A percentile compares a stretch with the other conserved stretches of the same genome.
phyloP scores from a whole-genome alignment of 2,113 vertebrate species.

The Entosphenus tridentatus region DNA sequence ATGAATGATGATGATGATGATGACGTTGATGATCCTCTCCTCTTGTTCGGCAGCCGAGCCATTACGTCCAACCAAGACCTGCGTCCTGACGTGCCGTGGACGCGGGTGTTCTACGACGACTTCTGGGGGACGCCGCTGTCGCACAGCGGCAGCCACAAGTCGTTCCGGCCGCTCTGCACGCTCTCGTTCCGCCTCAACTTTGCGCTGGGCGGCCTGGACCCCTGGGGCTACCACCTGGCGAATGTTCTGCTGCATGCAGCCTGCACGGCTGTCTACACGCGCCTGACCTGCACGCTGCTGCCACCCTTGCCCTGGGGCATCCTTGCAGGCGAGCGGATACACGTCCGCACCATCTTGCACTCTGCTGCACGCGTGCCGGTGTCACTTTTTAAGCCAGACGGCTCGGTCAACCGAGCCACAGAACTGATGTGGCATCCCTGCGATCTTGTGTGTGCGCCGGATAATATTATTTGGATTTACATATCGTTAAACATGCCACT shows the following conservation, averaged over 20 bases:
- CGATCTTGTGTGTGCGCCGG: too few species aligned
- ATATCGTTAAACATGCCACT: too few species aligned
- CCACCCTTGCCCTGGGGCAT: constrained; percentile 66
- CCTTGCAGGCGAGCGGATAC: constrained; percentile 20
- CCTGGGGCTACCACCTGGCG: constrained; percentile 80
- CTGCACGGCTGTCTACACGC: constrained; percentile 62
- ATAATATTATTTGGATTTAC: too few species aligned
- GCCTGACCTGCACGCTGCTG: constrained; percentile 55
- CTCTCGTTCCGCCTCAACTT: constrained; percentile 89
- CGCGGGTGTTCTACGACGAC: constrained; percentile 86
- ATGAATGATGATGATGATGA: too few species aligned
- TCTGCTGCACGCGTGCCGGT: too few species aligned
- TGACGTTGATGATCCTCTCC: too few species aligned
- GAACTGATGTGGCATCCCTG: too few species aligned
- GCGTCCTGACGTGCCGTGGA: constrained; percentile 83
- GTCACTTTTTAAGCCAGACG: too few species aligned
- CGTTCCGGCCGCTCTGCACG: constrained; percentile 79
- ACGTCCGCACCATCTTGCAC: too few species aligned
- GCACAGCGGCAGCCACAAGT: constrained; percentile 96
- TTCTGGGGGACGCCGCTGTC: constrained; percentile 95
- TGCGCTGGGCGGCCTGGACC: constrained; percentile 56
- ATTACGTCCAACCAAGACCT: constrained; percentile 99
- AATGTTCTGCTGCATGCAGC: constrained; percentile 58
- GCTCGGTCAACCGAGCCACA: too few species aligned
- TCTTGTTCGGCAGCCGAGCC: constrained; percentile 39